Base-by-base conservation (phyloP, 2,888 invertebrate species). In the Lithophane semibrunnea region DNA sequence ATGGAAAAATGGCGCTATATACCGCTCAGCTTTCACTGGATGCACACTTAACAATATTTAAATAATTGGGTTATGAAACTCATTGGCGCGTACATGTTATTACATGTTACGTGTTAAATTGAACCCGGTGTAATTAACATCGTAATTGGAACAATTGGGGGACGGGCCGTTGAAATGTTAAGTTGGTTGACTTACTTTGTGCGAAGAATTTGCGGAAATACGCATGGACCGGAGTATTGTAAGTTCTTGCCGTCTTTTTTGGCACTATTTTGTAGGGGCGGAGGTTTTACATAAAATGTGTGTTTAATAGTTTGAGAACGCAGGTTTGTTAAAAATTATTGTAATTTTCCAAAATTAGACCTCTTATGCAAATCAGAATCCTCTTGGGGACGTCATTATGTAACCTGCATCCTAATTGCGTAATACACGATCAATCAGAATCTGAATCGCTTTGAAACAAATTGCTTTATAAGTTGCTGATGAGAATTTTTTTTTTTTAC, bases 41-140 rank as follows among this genome's bases (percentile, higher is more conserved):
- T 10, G 0, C 47, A 18, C 24, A 37, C 65, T 54, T 64, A 54
- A 52, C 37, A 42, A 67, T 47, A 83, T 79, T 73, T 76, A 75
- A 87, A 77, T 81, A 85, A 87, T 87, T 78, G 66, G 72, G 82
- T 87, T 85, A 86, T 67, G 81, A 82, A 82, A 82, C 75, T 75
- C 67, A 81, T 76, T 85, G 65, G 87, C 56, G 73, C 85, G 73
- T 79, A 75, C 74, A 47, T 65, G 68, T 69, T 74, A 85, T 86
- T 87, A 79, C 75, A 54, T 66, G 80, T 84, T 86, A 86, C 84
- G 74, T 79, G 66, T 77, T 70, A 85, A 85, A 87, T 87, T 85
- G 77, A 82, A 82, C 79, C 56, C 24, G 72, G 79, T 54, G 79
- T 79, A 75, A 73, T 82, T 85, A 77, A 58, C 77, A 73, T 56